These are phyloP conservation scores for Andrena chrysosceles DNA, from an alignment of 2,888 invertebrate species.

Conservation along the genomic window DNA sequence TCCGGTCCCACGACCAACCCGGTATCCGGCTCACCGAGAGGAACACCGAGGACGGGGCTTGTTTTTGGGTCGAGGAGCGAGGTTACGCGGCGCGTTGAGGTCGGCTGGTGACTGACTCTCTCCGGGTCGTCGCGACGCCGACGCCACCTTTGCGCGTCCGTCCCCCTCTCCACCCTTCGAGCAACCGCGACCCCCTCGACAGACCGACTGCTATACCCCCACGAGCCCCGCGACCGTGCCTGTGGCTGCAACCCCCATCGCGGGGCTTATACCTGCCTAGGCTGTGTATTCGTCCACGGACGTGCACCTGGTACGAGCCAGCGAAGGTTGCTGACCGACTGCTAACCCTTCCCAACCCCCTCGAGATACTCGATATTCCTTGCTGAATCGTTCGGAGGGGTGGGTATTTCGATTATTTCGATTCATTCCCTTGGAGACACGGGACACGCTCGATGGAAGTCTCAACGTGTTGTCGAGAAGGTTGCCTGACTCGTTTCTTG, in stretches of 20 bases:
- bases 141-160: slow-evolving; percentile 81
- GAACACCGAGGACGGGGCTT: slow-evolving; percentile 24
- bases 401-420: slow-evolving; percentile 11
- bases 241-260: slow-evolving; percentile 64
- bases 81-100: slow-evolving; percentile 81
- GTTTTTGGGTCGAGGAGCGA: slow-evolving; percentile 53
- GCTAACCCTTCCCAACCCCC: slow-evolving; percentile 23
- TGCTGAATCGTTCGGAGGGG: slow-evolving; percentile 29
- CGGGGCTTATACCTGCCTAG: slow-evolving; percentile 63
- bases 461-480: not conserved
- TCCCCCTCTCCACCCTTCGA: slow-evolving; percentile 58
- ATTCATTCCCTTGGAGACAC: slow-evolving; percentile 1
- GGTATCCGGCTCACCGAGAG: slow-evolving; percentile 20
- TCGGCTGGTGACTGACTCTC: slow-evolving; percentile 83
- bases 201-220: slow-evolving; percentile 38
- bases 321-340: slow-evolving; percentile 73
- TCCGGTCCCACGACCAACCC: slow-evolving; percentile 33
- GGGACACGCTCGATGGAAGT: not conserved
- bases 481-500: not conserved
- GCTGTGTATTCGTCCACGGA: slow-evolving; percentile 63
- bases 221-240: slow-evolving; percentile 26
- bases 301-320: slow-evolving; percentile 69
- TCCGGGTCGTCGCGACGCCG: slow-evolving; percentile 83
- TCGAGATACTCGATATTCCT: slow-evolving; percentile 46
- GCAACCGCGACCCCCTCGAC: slow-evolving; percentile 62